Conservation (phyloP, 2,888 invertebrate species). For the Alloplasta piceator region DNA sequence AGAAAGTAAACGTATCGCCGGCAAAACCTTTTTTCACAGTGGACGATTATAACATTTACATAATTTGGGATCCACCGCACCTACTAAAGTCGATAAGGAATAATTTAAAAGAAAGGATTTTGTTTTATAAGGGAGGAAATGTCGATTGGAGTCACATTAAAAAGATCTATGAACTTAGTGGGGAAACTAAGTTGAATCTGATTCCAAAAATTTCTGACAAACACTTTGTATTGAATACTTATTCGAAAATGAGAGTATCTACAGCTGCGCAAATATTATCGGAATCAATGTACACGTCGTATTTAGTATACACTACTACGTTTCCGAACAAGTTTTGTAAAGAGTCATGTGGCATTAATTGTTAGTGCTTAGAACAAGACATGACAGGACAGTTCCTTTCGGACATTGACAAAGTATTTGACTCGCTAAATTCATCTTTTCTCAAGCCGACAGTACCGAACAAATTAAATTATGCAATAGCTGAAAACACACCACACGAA, state of each 20-base stretch:
- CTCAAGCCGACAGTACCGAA: too few relatives aligned
- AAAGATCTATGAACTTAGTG: not conserved
- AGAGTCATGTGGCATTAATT: not conserved
- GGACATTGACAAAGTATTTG: conserved; percentile 30
- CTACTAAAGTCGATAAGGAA: conserved; percentile 33
- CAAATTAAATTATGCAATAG: too few relatives aligned
- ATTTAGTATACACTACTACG: conserved; percentile 11
- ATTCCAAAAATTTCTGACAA: conserved; percentile 3
- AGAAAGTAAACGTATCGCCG: not conserved
- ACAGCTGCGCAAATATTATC: conserved; percentile 36
- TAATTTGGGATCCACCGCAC: conserved; percentile 41
- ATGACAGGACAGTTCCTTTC: conserved; percentile 21
- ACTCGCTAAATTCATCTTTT: conserved; percentile 13
- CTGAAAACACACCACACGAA: too few relatives aligned
- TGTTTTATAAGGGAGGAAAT: conserved; percentile 20
- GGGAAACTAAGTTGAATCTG: not conserved
- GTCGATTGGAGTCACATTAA: conserved; percentile 33
- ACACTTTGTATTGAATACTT: not conserved
- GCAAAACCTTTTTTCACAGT: conserved; percentile 16
- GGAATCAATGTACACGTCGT: conserved; percentile 38
- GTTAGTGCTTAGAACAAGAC: not conserved
- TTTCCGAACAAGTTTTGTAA: conserved; percentile 1
- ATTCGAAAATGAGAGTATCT: conserved; percentile 30
- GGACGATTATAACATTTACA: conserved; percentile 23
- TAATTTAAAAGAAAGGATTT: conserved; percentile 26